Base-by-base conservation (phyloP, 1,140 invertebrate species). In the Mizuhopecten yessoensis region DNA sequence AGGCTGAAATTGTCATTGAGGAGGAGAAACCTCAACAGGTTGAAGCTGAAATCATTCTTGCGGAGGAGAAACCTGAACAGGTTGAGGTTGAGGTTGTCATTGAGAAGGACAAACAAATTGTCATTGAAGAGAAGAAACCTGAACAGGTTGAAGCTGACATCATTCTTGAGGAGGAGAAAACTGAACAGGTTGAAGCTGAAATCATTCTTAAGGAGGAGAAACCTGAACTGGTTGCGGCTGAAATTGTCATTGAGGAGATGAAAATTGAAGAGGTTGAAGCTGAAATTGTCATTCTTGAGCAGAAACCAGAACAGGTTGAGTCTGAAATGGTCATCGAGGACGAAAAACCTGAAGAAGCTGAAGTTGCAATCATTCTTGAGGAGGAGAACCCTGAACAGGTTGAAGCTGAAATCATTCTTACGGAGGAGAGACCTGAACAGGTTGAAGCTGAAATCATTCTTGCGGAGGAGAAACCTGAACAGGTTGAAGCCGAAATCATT, bases 401-500 rank as follows among this genome's bases (percentile, higher is more conserved):
- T 39, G 87, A 45, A 86, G 34, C n/a, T 89, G 91, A 92, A 87
- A 36, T 34, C 34, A 49, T 34, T 29, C n/a, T 86, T 7, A 36
- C 90, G 23, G 49, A 87, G 87, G 89, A 89, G n/a, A 89, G 9
- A 29, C 86, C 42, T 87, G 34, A 36, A 86, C 34, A 87, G 75
- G 49, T 90, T 45, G 86, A 33, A 57, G 86, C 15, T 33, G 90
- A 45, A 87, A 49, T 90, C 11, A 87, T 92, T 39, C 87, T 87
- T 87, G 29, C 45, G 57, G 87, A 92, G 34, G 86, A 86, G 5
- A 49, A 49, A 49, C 45, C 45, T 9, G 90, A 87, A 87, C 45
- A 89, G 88, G 89, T 15, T 33, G 33, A 34, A 33, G 23, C 10
- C 34, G 87, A 87, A 87, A 23, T 34, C 23, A 34, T 17, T 10